phyloP scores from a whole-genome alignment of 2,888 invertebrate species.

The Torymus texanus region DNA sequence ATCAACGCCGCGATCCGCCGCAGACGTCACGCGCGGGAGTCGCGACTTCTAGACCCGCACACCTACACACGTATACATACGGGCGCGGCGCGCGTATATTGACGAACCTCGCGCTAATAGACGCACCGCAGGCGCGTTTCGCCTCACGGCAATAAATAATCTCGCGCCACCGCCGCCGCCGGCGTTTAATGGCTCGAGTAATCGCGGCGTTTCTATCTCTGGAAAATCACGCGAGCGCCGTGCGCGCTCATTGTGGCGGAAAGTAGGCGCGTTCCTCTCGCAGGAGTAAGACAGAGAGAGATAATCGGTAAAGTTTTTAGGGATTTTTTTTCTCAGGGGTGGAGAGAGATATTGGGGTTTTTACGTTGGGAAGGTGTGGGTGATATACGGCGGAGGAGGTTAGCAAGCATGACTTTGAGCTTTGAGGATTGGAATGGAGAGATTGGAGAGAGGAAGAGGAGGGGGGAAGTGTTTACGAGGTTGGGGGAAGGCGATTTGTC shows the following conservation, averaged over 20 bases:
- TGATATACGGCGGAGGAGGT: neutral
- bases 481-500: no score
- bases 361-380: neutral
- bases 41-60: no score
- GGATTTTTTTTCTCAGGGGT: no score
- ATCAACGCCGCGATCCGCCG: no score
- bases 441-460: no score
- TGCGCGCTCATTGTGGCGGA: constrained; percentile 16
- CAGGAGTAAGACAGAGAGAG: neutral
- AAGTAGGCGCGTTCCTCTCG: constrained; percentile 40
- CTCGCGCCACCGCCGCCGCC: constrained; percentile 18
- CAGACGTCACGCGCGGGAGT: no score
- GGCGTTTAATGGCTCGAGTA: constrained; percentile 38
- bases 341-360: no score
- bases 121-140: constrained; percentile 7
- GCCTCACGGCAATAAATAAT: constrained; percentile 48
- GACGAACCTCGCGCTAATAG: constrained; percentile 29
- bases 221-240: constrained; percentile 49
- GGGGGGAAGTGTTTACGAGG: no score
- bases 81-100: neutral
- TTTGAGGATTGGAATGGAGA: neutral
- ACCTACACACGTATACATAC: neutral
- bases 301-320: constrained; percentile 11
- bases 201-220: constrained; percentile 52
- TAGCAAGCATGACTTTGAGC: neutral